Percentiles rank a stretch among this genome's conserved stretches.
Evolutionary conservation across 2,113 vertebrate species (phyloP).

Genomic region (Festucalex cinctus): DNA sequence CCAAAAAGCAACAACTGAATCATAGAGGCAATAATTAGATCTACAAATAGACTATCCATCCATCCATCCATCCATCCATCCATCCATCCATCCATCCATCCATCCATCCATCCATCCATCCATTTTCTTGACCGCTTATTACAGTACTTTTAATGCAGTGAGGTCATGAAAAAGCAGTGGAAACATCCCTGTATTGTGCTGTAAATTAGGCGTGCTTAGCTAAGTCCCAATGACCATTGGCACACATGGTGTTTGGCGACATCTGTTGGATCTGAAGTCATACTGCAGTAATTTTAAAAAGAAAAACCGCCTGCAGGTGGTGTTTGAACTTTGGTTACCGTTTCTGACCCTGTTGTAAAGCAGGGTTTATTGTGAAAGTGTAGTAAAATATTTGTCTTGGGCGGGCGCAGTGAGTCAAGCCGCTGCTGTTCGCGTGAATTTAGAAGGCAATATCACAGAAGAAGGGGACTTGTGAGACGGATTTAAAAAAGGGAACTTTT

Average conservation of each 20-base stretch:
- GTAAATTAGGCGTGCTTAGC: no score
- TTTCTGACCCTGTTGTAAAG: constrained; percentile 37
- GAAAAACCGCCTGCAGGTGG: neutral
- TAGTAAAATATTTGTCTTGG: constrained; percentile 71
- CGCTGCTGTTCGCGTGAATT: constrained; percentile 7
- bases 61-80: no score
- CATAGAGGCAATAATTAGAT: no score
- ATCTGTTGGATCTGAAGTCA: neutral
- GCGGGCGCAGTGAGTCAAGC: constrained; percentile 30
- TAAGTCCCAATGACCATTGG: no score
- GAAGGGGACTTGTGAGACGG: constrained; percentile 16
- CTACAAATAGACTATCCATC: no score
- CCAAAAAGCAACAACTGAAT: no score
- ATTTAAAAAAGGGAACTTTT: constrained; percentile 17
- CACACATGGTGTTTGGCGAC: neutral
- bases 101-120: no score
- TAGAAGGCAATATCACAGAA: constrained; percentile 4
- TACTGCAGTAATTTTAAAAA: neutral
- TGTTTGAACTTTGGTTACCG: constrained; percentile 52
- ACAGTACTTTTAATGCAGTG: no score
- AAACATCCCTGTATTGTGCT: no score
- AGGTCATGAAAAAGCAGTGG: no score
- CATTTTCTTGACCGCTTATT: no score
- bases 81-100: no score
- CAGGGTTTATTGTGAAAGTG: constrained; percentile 9